Evolutionary conservation across 2,113 vertebrate genomes (phyloP), one percentile per base, ranked within the genome.

Genomic region (Cacatua alba): DNA sequence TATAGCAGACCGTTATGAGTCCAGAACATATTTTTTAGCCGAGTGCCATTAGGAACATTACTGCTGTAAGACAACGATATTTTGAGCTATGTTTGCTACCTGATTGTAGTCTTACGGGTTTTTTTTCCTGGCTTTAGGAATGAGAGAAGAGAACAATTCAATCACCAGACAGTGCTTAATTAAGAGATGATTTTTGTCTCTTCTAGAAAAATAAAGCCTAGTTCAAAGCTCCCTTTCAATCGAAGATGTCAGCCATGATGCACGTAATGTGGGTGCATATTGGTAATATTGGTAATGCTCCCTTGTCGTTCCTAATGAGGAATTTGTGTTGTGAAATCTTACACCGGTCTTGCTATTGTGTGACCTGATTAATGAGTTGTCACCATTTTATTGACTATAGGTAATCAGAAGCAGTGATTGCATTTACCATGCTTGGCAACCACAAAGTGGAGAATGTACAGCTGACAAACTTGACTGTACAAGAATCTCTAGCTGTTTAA

Each of bases 331-430:
- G n/a, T 92, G 85, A 84, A 92, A 83, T 68, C 48, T 92, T 81
- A 6, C 25, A 71, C 29, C 71, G 10, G 6, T 88, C 26, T 63
- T 62, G 23, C 93, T 91, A 11, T 85, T 90, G 51, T 35, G 64
- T 82, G 75, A 69, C 53, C 79, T 95, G 85, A 95, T 96, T 92
- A 83, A 97, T 96, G 88, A 92, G 31, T 78, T 96, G 33, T 95
- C 94, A 92, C 76, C 60, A 6, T 95, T 95, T 96, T 85, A 89
- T 86, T 96, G 86, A 86, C 70, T 94, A 21, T 55, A 90, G 67
- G 82, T 91, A 80, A 94, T 92, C 81, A 77, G 89, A 83, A 69
- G 43, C 55, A 86, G 57, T 23, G 52, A 65, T 92, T 90, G 28
- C 69, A 82, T 86, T 88, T 70, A 57, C 65, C 63, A 46, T 82